Evolutionary conservation across 2,797 vertebrate species (phyloP).

Genomic region (Halcyon leucocephala): DNA sequence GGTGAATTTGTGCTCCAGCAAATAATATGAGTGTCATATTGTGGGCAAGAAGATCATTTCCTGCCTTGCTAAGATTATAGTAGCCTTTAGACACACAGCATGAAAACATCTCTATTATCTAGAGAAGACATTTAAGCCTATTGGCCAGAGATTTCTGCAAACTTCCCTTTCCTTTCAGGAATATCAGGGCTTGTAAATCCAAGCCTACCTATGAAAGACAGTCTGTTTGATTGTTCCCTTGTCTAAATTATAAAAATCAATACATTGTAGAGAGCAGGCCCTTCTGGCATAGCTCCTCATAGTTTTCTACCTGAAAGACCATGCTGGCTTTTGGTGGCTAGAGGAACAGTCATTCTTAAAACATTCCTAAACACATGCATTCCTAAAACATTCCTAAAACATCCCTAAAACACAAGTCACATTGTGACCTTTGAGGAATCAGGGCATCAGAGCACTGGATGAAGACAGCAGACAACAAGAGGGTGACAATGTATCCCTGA

Average conservation of each 20-base stretch:
- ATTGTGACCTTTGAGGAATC: neutral
- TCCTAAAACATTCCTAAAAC: neutral
- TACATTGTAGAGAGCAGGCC: neutral
- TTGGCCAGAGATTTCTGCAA: neutral
- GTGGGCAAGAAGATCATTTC: neutral
- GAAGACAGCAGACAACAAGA: neutral
- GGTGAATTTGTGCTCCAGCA: neutral
- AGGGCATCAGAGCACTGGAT: neutral
- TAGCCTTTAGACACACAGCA: neutral
- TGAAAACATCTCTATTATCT: neutral
- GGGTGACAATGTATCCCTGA: neutral
- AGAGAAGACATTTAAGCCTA: neutral
- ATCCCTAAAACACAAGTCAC: neutral
- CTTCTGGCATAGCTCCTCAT: neutral
- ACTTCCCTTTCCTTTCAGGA: neutral
- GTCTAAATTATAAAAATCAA: neutral
- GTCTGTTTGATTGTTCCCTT: neutral
- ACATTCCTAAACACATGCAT: neutral
- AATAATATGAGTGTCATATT: neutral
- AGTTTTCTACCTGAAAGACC: neutral
- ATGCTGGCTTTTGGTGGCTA: neutral
- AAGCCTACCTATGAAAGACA: neutral
- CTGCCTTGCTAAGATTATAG: neutral
- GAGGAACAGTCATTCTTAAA: neutral
- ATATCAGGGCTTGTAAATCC: neutral